Percentiles rank a stretch among this genome's conserved stretches.
Evolutionary conservation across 2,888 invertebrate genomes (phyloP).

Genomic region (Drosophila kuntzei): DNA sequence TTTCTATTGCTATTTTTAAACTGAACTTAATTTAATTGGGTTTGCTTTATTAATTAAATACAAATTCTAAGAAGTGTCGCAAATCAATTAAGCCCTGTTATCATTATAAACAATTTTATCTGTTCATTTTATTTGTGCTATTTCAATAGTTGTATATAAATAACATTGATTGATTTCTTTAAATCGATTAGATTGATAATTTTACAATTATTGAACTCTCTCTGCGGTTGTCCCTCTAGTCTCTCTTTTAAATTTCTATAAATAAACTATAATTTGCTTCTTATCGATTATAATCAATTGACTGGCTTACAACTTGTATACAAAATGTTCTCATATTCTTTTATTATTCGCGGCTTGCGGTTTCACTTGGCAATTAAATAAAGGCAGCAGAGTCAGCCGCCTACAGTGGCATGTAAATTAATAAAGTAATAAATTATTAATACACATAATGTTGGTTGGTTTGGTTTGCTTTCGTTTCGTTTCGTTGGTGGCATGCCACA

Average conservation of each 20-base stretch:
- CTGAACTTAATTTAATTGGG: background rate
- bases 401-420: slow-evolving; percentile 60
- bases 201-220: slow-evolving; percentile 4
- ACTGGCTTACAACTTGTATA: slow-evolving; percentile 28
- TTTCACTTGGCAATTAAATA: slow-evolving; percentile 43
- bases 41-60: no score
- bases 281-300: slow-evolving; percentile 57
- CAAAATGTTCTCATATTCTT: slow-evolving; percentile 27
- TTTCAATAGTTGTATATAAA: background rate
- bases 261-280: slow-evolving; percentile 35
- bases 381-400: slow-evolving; percentile 12
- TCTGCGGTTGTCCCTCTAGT: no score
- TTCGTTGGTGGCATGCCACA: slow-evolving; percentile 46
- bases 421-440: slow-evolving; percentile 78
- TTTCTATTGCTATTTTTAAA: background rate
- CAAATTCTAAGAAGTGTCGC: background rate
- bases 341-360: slow-evolving; percentile 19
- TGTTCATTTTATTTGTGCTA: background rate
- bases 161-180: slow-evolving; percentile 19
- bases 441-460: slow-evolving; percentile 39
- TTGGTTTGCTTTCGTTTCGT: slow-evolving; percentile 27
- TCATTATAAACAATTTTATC: background rate
- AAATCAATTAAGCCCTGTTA: background rate
- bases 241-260: slow-evolving; percentile 12
- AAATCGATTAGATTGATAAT: slow-evolving; percentile 35